These are phyloP conservation scores for Platycercus adscitus DNA, from an alignment of 2,113 vertebrate species.

Conservation along the genomic window DNA sequence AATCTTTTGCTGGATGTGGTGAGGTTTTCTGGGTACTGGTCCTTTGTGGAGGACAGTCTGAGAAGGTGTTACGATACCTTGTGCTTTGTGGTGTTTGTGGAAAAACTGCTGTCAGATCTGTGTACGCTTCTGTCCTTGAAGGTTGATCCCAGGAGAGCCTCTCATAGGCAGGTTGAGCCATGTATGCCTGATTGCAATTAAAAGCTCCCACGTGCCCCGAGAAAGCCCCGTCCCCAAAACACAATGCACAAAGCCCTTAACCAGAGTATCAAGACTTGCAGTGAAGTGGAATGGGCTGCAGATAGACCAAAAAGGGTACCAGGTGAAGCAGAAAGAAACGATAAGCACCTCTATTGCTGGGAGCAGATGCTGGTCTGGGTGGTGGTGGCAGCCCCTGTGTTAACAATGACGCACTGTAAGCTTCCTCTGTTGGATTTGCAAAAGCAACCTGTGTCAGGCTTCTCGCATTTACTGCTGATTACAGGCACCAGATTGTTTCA, in stretches of 20 bases:
- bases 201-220: rapidly evolving
- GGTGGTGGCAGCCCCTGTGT: not conserved
- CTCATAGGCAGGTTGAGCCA: not conserved
- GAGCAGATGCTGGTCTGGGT: not conserved
- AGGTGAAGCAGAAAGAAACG: not conserved
- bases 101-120: not conserved
- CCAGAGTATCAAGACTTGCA: too few relatives aligned
- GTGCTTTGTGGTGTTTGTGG: not conserved
- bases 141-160: not conserved
- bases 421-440: not conserved
- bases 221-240: not conserved
- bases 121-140: not conserved
- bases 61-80: rapidly evolving
- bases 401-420: rapidly evolving
- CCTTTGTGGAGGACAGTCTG: not conserved
- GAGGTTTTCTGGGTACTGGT: not conserved
- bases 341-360: not conserved
- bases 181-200: not conserved
- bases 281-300: not conserved
- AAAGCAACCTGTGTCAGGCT: not conserved
- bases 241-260: not conserved
- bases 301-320: not conserved
- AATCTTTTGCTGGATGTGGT: rapidly evolving
- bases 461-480: not conserved
- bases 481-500: not conserved